Evolutionary conservation across 1,140 invertebrate genomes (phyloP).

Genomic region (Parapsyche elsis): DNA sequence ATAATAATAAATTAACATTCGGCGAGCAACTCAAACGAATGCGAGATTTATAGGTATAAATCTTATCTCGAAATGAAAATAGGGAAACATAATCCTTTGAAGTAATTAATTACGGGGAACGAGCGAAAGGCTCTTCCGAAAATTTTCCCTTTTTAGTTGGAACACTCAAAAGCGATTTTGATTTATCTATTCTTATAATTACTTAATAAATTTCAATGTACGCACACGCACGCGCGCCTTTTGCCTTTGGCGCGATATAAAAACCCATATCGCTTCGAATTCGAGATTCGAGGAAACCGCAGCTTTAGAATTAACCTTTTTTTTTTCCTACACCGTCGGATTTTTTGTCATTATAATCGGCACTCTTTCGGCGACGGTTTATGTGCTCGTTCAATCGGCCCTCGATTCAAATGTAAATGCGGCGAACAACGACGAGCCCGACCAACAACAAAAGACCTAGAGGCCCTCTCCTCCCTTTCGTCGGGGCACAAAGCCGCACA

Average conservation of each 20-base stretch:
- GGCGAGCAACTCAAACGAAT: no score
- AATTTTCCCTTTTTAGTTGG: not conserved
- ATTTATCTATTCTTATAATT: not conserved
- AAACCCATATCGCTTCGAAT: no score
- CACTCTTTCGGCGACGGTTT: not conserved
- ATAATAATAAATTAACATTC: no score
- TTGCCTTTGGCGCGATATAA: no score
- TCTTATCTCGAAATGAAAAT: not conserved
- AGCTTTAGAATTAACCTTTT: no score
- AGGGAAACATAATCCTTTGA: not conserved
- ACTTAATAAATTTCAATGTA: no score
- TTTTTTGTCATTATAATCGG: slow-evolving; percentile 1
- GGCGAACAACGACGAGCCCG: not conserved
- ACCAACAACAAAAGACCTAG: not conserved
- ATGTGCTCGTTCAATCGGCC: not conserved
- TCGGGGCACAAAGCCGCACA: not conserved
- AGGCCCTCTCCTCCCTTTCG: not conserved
- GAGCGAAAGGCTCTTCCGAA: not conserved
- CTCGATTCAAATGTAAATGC: not conserved
- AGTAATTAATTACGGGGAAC: not conserved
- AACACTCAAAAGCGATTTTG: not conserved
- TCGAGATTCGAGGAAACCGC: not conserved
- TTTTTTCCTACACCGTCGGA: not conserved
- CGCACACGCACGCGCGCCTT: no score
- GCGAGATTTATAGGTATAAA: not conserved